Evolutionary conservation across 2,888 invertebrate genomes (phyloP), one percentile per base, ranked within the genome.

Genomic region (Nasonia oneida): DNA sequence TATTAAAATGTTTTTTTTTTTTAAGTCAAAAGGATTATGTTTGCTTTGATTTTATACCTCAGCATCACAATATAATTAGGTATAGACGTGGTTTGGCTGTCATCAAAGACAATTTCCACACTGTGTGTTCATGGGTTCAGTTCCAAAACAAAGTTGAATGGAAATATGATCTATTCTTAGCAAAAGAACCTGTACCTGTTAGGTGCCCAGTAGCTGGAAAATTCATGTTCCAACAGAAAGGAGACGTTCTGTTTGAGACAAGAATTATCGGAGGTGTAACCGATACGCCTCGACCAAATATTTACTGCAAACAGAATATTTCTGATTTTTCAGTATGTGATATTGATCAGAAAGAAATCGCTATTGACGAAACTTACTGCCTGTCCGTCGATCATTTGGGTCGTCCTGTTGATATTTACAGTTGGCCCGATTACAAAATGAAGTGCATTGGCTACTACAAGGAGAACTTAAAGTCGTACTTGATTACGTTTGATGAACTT

Each of bases 391-490:
- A 99, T 94, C 97, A 99, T 94, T 95, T 97, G 90, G 99, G 99
- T 76, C 95, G 98, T 89, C 99, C 99, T 2, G 97, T 98, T 85
- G 99, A 99, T 94, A 98, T 98, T 91, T 98, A 98, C 95, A 98
- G 97, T 95, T 97, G 98, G 92, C 98, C 99, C 1, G 99, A 99
- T 95, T 98, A 98, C 92, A 97, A 96, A 93, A 97, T 99, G 97
- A 98, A 98, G 92, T 99, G 99, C 92, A 98, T 99, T 90, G 99
- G 99, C 0, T 99, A 96, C 93, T 99, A 99, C 98, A 98, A 99
- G 93, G 99, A 99, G 93, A 99, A 99, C 94, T 95, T 99, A 61
- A 98, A 97, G 93, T 99, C 99, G 0, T 99, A 99, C 93, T 94
- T 99, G 71, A 97, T 99, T 83, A 99, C 99, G 0, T 98, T 97